phyloP scores from a whole-genome alignment of 1,140 invertebrate species.

The Caenorhabditis latens region DNA sequence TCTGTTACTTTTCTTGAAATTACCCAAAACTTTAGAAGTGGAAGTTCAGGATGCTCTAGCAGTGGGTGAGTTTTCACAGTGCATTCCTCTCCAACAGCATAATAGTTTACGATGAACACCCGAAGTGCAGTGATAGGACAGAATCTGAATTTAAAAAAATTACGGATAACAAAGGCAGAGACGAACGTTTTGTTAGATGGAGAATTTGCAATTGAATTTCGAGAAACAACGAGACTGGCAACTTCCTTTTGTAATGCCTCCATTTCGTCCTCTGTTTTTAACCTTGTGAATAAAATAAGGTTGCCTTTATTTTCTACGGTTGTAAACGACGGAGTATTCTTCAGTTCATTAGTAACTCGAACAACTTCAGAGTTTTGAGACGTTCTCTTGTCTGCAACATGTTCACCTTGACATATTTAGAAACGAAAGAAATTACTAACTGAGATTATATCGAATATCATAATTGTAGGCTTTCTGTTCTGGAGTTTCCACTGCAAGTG shows the following conservation, averaged over 20 bases:
- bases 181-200: constrained; percentile 18
- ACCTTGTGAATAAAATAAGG: not conserved
- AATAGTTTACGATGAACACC: constrained; percentile 12
- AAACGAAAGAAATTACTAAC: not conserved
- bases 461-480: constrained; percentile 7
- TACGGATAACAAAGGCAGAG: no score
- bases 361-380: constrained; percentile 19
- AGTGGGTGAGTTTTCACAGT: constrained; percentile 15
- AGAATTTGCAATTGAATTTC: not conserved
- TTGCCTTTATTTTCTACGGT: constrained; percentile 3
- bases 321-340: not conserved
- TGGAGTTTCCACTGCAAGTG: constrained; percentile 1
- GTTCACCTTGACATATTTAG: no score
- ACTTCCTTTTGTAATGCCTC: not conserved
- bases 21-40: constrained; percentile 6
- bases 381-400: constrained; percentile 6
- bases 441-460: constrained; percentile 2
- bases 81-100: constrained; percentile 3
- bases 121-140: constrained; percentile 36
- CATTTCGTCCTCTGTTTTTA: constrained; percentile 8
- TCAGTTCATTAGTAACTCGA: constrained; percentile 7
- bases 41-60: not conserved
- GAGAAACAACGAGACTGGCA: not conserved
- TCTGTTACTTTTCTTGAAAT: constrained; percentile 26
- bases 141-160: not conserved